These are phyloP conservation scores for Hypolimnas misippus DNA, from an alignment of 2,888 invertebrate species.

Conservation along the genomic window DNA sequence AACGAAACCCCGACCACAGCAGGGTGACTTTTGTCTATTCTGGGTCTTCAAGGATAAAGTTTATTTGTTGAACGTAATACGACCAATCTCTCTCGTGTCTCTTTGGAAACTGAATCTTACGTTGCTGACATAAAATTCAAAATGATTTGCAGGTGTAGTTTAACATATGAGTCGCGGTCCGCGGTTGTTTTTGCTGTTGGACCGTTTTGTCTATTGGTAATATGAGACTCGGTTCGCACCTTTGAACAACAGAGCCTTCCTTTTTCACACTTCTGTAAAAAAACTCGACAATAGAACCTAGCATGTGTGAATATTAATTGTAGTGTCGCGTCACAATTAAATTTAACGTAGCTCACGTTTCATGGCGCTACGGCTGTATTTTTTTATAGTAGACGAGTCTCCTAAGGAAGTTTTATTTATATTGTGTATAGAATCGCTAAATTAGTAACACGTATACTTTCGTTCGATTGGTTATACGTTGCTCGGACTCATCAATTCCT, in stretches of 20 bases:
- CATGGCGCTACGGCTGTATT: neutral
- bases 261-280: constrained; percentile 75
- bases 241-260: constrained; percentile 73
- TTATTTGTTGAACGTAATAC: constrained; percentile 61
- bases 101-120: constrained; percentile 55
- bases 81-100: constrained; percentile 51
- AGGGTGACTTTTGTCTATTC: constrained; percentile 79
- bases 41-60: constrained; percentile 77
- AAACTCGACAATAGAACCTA: constrained; percentile 55
- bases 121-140: constrained; percentile 48
- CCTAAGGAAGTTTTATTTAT: constrained; percentile 8
- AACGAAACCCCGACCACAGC: constrained; percentile 49
- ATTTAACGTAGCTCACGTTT: constrained; percentile 33
- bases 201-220: constrained; percentile 79
- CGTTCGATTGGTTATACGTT: constrained; percentile 29
- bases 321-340: constrained; percentile 62
- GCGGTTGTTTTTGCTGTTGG: constrained; percentile 56
- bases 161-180: constrained; percentile 43
- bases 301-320: constrained; percentile 57
- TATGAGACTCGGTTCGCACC: constrained; percentile 79
- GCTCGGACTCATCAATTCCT: constrained; percentile 32
- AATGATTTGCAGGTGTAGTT: constrained; percentile 43
- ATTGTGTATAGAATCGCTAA: constrained; percentile 3
- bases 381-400: neutral
- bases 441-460: constrained; percentile 9